These are phyloP conservation scores for Petrocephalus schoutedeni DNA, from an alignment of 2,797 vertebrate genomes.

Conservation along the genomic window DNA sequence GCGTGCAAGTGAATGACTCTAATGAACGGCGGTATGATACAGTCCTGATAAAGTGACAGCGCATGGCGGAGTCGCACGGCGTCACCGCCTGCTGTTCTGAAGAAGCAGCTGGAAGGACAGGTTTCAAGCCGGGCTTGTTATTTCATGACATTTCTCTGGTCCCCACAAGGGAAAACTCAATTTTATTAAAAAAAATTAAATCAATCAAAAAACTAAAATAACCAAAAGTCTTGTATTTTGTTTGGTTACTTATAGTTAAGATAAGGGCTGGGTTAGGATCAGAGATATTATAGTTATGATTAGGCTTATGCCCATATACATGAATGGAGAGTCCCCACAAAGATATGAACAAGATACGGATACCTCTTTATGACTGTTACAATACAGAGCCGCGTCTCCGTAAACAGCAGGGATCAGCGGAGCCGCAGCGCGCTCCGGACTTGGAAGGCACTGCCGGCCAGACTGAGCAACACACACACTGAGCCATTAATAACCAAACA, in stretches of 20 bases:
- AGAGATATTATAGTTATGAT: not conserved
- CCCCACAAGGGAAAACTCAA: not conserved
- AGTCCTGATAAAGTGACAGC: not conserved
- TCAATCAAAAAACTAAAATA: not conserved
- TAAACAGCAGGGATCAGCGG: not conserved
- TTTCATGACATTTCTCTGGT: not conserved
- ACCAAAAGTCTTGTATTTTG: not conserved
- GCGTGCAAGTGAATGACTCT: not conserved
- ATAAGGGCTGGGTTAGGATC: not conserved
- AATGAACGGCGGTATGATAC: not conserved
- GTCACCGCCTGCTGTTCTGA: not conserved
- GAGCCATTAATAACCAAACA: not conserved
- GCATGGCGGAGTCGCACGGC: not conserved
- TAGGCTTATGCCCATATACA: not conserved
- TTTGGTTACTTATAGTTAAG: not conserved
- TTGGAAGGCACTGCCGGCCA: not conserved
- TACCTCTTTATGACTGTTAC: not conserved
- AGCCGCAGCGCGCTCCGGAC: not conserved
- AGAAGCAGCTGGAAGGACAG: not conserved
- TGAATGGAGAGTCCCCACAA: not conserved
- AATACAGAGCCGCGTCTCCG: not conserved
- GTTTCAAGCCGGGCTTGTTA: not conserved
- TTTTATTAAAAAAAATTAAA: not conserved
- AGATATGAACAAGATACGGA: not conserved
- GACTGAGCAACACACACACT: not conserved